Evolutionary conservation across 2,797 vertebrate species (phyloP), one percentile per base, ranked within the genome.

Genomic region (Mallotus villosus): DNA sequence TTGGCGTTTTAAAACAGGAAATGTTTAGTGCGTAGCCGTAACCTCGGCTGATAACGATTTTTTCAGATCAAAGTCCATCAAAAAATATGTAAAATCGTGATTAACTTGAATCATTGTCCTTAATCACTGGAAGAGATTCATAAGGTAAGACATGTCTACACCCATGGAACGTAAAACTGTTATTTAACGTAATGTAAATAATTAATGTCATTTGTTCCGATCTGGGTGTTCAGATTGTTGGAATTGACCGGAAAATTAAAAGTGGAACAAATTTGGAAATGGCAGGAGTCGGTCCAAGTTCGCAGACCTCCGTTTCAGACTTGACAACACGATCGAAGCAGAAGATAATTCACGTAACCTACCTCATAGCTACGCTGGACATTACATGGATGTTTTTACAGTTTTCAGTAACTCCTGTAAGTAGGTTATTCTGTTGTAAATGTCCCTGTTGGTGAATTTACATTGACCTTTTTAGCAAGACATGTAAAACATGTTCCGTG

Each of bases 391-490:
- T 93, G 74, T 94, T 94, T 70, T 46, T 93, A 0, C 92, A 93
- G 83, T 84, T 94, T 63, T 91, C 93, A 1, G 80, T 94, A 2
- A 93, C 93, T 2, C 93, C 93, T 37, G 93, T 94, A 55, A 86
- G 93, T 90, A 68, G 21, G 14, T 25, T n/a, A 29, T 22, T 59
- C 16, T 11, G 19, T 55, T n/a, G 19, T 11, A 5, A 55, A 55
- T 55, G 3, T 55, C 16, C 9, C 51, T 5, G 19, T n/a, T 55
- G 51, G 19, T 17, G 17, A 55, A 55, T n/a, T n/a, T 5, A 55
- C 4, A 55, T 55, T 55, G 51, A n/a, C 51, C 19, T 55, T 5
- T 46, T 46, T 12, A 46, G 12, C 12, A 3, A 37, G 8, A 8
- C 6, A 37, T 37, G 34, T 29, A 0, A 3, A 46, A 41, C 11